A percentile compares a stretch with the other conserved stretches of the same genome.
Evolutionary conservation across 2,113 vertebrate genomes (phyloP).

Genomic region (Junco hyemalis): DNA sequence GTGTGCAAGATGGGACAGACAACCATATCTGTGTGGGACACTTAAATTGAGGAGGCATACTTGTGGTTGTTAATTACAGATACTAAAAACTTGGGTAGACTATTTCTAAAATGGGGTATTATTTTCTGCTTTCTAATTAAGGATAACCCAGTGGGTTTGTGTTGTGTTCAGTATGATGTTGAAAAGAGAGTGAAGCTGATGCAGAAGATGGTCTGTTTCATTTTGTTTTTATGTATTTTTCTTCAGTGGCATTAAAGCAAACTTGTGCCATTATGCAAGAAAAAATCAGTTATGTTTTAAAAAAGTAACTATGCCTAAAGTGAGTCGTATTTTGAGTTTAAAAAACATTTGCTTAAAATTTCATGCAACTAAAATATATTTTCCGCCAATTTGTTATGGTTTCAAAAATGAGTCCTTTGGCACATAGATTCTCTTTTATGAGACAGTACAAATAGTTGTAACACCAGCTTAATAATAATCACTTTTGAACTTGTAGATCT

Average conservation of each 20-base stretch:
- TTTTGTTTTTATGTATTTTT: background rate
- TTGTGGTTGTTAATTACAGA: background rate
- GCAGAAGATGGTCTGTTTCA: background rate
- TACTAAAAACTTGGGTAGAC: background rate
- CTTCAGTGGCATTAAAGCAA: background rate
- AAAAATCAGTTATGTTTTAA: background rate
- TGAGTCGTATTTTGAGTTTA: background rate
- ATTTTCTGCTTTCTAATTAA: background rate
- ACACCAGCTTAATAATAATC: background rate
- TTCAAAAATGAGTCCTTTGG: slow-evolving; percentile 22
- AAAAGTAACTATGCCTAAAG: background rate
- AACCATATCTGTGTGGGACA: background rate
- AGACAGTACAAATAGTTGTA: background rate
- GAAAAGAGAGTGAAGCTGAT: background rate
- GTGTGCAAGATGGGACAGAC: background rate
- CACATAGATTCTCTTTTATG: background rate
- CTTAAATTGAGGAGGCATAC: background rate
- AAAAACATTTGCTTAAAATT: slow-evolving; percentile 49
- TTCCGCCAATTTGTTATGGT: slow-evolving; percentile 38
- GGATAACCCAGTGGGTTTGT: background rate
- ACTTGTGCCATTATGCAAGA: background rate
- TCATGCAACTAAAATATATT: slow-evolving; percentile 41
- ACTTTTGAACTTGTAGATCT: background rate
- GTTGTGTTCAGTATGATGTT: background rate
- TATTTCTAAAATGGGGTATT: background rate